Percentiles rank a stretch among this genome's conserved stretches.
Conservation (phyloP, 2,113 vertebrate species). For the Labrus mixtus region DNA sequence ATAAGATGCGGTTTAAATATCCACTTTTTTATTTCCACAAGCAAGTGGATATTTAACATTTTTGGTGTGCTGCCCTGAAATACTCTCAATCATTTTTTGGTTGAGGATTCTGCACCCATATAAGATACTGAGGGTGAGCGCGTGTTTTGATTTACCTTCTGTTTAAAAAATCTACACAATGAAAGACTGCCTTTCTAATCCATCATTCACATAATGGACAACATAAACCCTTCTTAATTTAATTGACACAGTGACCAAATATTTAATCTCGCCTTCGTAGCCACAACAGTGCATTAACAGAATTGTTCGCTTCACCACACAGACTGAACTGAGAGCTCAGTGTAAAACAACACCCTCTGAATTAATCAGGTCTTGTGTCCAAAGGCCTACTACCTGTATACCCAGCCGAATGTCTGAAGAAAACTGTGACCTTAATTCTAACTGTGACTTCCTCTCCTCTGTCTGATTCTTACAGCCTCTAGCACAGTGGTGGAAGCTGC, state of each 20-base stretch:
- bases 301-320: not conserved
- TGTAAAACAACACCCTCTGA: constrained; percentile 12
- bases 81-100: too few relatives aligned
- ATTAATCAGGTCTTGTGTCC: not conserved
- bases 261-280: not conserved
- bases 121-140: too few relatives aligned
- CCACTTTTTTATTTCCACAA: too few relatives aligned
- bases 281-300: not conserved
- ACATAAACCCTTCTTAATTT: too few relatives aligned
- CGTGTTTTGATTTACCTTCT: too few relatives aligned
- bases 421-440: not conserved
- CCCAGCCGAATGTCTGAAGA: not conserved
- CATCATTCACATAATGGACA: not conserved
- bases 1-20: not conserved
- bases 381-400: constrained; percentile 2
- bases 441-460: not conserved
- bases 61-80: too few relatives aligned
- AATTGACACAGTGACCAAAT: not conserved
- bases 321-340: not conserved
- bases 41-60: too few relatives aligned
- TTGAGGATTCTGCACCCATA: too few relatives aligned
- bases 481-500: constrained; percentile 86
- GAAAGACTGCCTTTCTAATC: not conserved
- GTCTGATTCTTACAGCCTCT: constrained; percentile 86
- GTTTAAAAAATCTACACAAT: too few relatives aligned